A percentile compares a stretch with the other conserved stretches of the same genome.
These are phyloP conservation scores for Lymantria dispar DNA, from an alignment of 2,888 invertebrate species.

Conservation along the genomic window DNA sequence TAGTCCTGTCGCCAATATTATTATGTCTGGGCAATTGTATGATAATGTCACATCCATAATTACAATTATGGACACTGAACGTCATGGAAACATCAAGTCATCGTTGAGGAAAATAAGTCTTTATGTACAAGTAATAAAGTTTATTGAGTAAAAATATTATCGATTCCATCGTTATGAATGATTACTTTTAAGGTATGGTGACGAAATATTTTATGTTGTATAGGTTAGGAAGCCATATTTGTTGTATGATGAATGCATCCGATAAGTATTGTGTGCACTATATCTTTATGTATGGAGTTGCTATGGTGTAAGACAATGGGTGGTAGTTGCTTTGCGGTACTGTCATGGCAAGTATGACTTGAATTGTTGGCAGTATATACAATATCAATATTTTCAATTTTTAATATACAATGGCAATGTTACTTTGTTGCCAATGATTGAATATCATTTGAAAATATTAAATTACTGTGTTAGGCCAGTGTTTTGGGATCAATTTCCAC, in stretches of 20 bases:
- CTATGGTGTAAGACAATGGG: conserved; percentile 13
- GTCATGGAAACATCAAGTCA: conserved; percentile 44
- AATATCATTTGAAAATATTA: too few species aligned
- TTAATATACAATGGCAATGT: too few species aligned
- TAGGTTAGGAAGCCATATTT: conserved; percentile 24
- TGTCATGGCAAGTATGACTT: neutral
- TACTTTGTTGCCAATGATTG: too few species aligned
- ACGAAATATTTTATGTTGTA: conserved; percentile 23
- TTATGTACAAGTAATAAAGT: conserved; percentile 23
- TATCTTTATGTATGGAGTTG: conserved; percentile 18
- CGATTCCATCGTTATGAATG: conserved; percentile 25
- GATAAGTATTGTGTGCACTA: conserved; percentile 29
- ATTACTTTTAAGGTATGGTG: conserved; percentile 21
- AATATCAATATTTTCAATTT: neutral
- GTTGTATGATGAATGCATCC: conserved; percentile 24
- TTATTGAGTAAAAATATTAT: conserved; percentile 14
- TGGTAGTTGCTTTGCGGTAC: neutral
- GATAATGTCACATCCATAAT: conserved; percentile 71
- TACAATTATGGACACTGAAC: conserved; percentile 63
- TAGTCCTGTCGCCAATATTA: conserved; percentile 23
- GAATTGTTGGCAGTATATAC: neutral
- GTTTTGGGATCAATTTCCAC: too few species aligned
- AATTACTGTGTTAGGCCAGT: too few species aligned
- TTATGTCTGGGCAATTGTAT: conserved; percentile 67
- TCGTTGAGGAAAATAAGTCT: conserved; percentile 21